phyloP scores from a whole-genome alignment of 2,797 vertebrate species.

The Bradypus variegatus region DNA sequence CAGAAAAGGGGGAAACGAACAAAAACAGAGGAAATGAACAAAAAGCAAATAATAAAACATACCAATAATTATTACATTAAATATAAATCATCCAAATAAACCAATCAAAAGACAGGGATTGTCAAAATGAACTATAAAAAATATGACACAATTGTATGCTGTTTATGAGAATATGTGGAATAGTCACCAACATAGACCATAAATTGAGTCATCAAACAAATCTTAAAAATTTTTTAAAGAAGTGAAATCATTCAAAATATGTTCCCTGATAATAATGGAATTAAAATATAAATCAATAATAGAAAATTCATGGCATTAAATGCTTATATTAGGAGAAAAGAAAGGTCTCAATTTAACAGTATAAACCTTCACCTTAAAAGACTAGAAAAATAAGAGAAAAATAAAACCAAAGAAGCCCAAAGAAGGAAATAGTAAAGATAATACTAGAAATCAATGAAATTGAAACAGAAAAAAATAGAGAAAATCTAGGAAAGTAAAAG shows the following conservation, averaged over 20 bases:
- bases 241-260: neutral
- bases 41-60: neutral
- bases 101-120: neutral
- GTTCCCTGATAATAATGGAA: neutral
- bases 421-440: neutral
- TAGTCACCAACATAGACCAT: neutral
- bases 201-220: neutral
- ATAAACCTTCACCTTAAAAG: neutral
- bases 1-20: neutral
- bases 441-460: neutral
- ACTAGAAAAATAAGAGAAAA: slow-evolving; percentile 6
- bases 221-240: neutral
- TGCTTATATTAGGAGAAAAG: neutral
- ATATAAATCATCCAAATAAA: neutral
- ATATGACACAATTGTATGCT: neutral
- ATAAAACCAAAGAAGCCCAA: neutral
- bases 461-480: neutral
- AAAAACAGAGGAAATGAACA: neutral
- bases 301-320: neutral
- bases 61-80: neutral
- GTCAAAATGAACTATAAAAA: neutral
- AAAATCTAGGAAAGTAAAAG: neutral
- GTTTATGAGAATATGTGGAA: neutral
- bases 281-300: neutral
- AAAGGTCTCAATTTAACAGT: neutral